Conservation (phyloP, 23 tunicate species). For the Pegea sp. region DNA sequence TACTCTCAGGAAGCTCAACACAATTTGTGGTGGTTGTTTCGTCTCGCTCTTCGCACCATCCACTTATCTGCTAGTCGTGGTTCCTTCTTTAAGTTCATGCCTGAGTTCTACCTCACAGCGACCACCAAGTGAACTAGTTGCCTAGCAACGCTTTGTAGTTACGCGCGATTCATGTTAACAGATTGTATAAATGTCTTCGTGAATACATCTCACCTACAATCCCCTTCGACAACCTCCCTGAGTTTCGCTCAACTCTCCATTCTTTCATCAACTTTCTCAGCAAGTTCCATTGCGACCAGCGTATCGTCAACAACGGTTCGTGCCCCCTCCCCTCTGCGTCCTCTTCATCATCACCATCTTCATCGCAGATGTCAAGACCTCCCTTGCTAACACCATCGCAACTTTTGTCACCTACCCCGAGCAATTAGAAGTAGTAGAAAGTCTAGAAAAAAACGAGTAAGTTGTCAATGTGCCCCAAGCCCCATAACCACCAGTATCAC, state of each 20-base stretch:
- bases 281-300: constrained; percentile 56
- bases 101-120: constrained; percentile 79
- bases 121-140: constrained; percentile 87
- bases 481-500: not conserved
- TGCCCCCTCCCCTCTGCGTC: too few relatives aligned
- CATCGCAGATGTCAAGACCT: constrained; percentile 56
- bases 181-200: constrained; percentile 80
- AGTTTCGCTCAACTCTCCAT: constrained; percentile 19
- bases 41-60: constrained; percentile 32
- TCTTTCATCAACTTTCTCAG: constrained; percentile 70
- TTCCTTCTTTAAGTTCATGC: constrained; percentile 55
- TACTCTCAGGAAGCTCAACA: constrained; percentile 41
- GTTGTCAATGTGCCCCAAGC: constrained; percentile 4
- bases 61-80: constrained; percentile 58
- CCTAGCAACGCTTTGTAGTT: too few relatives aligned
- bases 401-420: constrained; percentile 79
- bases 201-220: constrained; percentile 72
- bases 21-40: constrained; percentile 78
- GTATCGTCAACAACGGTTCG: constrained; percentile 69
- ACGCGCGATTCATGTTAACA: too few relatives aligned
- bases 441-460: constrained; percentile 40
- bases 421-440: constrained; percentile 56
- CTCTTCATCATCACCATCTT: too few relatives aligned
- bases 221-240: constrained; percentile 61
- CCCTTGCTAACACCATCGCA: constrained; percentile 83